A percentile compares a stretch with the other conserved stretches of the same genome.
Evolutionary conservation across 2,888 invertebrate genomes (phyloP).

Genomic region (Amaurobius ferox): DNA sequence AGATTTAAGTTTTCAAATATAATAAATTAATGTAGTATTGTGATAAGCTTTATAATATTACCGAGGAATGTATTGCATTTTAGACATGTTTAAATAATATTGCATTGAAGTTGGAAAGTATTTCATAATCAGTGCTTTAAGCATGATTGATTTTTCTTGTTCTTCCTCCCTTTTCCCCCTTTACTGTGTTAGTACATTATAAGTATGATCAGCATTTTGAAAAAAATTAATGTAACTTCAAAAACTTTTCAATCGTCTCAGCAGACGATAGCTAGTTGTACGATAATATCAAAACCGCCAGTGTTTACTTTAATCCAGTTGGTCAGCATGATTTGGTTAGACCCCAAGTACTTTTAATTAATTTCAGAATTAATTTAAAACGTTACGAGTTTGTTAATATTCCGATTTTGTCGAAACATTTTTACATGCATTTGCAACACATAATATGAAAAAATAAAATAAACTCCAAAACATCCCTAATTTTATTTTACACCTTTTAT

Average conservation of each 20-base stretch:
- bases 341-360: conserved; percentile 1
- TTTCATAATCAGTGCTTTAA: no score
- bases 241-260: neutral
- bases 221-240: neutral
- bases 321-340: conserved; percentile 6
- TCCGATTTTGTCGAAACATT: neutral
- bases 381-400: neutral
- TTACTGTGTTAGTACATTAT: neutral
- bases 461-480: no score
- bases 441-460: no score
- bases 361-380: neutral
- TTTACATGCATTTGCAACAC: no score
- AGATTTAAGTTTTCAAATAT: no score
- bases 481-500: no score
- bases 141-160: neutral
- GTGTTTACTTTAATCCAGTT: conserved; percentile 8
- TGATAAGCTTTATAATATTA: no score
- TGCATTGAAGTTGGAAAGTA: no score
- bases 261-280: neutral
- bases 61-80: no score
- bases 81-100: no score
- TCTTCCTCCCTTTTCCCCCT: neutral
- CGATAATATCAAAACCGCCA: neutral
- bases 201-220: neutral
- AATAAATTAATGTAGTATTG: no score